Conservation (phyloP, 2,888 invertebrate species). For the Drosophila ustulata region DNA sequence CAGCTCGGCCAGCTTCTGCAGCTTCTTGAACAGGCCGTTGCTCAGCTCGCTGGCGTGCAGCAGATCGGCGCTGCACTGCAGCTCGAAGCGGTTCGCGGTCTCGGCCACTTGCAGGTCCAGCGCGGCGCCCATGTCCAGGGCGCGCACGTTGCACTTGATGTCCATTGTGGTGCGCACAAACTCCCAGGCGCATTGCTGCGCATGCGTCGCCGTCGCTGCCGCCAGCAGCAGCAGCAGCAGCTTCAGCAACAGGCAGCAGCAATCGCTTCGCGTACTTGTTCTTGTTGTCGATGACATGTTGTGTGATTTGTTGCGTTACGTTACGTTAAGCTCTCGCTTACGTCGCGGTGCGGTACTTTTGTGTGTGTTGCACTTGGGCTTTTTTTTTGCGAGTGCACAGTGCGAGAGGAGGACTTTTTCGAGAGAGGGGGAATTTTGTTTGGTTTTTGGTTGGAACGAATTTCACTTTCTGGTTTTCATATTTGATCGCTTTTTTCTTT, state of each 20-base stretch:
- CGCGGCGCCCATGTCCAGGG: conserved; percentile 71
- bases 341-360: neutral
- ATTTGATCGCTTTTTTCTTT: conserved; percentile 68
- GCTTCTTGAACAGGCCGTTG: conserved; percentile 89
- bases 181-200: conserved; percentile 85
- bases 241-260: conserved; percentile 62
- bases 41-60: conserved; percentile 91
- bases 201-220: conserved; percentile 70
- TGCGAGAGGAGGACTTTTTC: conserved; percentile 43
- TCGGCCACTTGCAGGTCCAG: conserved; percentile 87
- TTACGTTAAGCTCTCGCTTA: neutral
- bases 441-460: conserved; percentile 41
- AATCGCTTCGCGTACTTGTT: neutral
- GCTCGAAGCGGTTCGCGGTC: conserved; percentile 89
- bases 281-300: conserved; percentile 50
- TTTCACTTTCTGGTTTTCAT: conserved; percentile 75
- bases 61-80: conserved; percentile 92
- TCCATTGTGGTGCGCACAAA: conserved; percentile 84
- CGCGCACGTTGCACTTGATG: conserved; percentile 84
- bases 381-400: conserved; percentile 20
- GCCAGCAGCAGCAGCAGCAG: conserved; percentile 15
- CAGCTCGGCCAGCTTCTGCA: conserved; percentile 91
- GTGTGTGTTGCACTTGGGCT: neutral
- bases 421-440: conserved; percentile 32
- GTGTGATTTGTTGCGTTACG: conserved; percentile 19